Evolutionary conservation across 1,140 invertebrate genomes (phyloP).

Genomic region (Zaprionus africanus): DNA sequence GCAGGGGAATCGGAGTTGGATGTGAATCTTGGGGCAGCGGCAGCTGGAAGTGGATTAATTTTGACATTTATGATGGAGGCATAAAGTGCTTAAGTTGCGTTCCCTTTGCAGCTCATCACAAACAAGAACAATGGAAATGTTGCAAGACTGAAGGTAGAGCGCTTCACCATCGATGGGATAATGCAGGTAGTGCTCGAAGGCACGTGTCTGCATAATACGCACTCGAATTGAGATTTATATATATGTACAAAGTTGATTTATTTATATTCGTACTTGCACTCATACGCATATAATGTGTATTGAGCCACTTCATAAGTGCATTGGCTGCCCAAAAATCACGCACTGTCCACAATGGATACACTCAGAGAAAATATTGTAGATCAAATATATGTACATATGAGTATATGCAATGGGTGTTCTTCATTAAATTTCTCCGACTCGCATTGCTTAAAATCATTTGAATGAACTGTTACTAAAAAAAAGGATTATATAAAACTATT

Average conservation of each 20-base stretch:
- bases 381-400: neutral
- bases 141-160: slow-evolving; percentile 12
- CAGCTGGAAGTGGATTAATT: slow-evolving; percentile 79
- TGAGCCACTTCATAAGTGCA: slow-evolving; percentile 54
- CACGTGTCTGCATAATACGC: slow-evolving; percentile 40
- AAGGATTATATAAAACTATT: too few species aligned
- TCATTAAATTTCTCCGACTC: too few species aligned
- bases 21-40: slow-evolving; percentile 22
- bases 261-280: too few species aligned
- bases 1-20: slow-evolving; percentile 9
- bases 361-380: slow-evolving; percentile 4
- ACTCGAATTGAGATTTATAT: slow-evolving; percentile 44
- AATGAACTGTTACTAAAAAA: too few species aligned
- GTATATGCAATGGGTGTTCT: too few species aligned
- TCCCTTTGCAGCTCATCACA: slow-evolving; percentile 20
- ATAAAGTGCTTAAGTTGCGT: slow-evolving; percentile 77
- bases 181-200: slow-evolving; percentile 11
- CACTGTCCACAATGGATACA: slow-evolving; percentile 28
- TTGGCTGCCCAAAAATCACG: slow-evolving; percentile 68
- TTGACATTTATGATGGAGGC: slow-evolving; percentile 77
- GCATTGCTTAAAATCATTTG: too few species aligned
- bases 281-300: neutral
- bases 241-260: too few species aligned
- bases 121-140: slow-evolving; percentile 8
- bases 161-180: slow-evolving; percentile 18